Evolutionary conservation across 2,888 invertebrate genomes (phyloP).

Genomic region (Monochamus alternatus): DNA sequence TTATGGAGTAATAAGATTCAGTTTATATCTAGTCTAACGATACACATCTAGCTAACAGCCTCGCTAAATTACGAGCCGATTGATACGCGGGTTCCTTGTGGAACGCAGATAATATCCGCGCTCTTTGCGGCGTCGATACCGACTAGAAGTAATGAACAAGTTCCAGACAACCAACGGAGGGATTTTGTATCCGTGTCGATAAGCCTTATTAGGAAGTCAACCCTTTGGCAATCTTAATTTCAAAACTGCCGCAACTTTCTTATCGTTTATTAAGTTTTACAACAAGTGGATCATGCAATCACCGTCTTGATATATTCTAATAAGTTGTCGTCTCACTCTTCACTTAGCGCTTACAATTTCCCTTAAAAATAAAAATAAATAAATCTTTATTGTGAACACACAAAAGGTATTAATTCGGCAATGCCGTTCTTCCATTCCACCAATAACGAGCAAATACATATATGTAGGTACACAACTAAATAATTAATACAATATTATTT

Average conservation of each 20-base stretch:
- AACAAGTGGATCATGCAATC: too few species aligned
- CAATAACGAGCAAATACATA: too few species aligned
- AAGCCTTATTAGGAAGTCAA: constrained; percentile 23
- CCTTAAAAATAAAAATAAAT: too few species aligned
- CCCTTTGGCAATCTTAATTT: constrained; percentile 15
- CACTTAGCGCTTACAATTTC: too few species aligned
- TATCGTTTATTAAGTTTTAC: too few species aligned
- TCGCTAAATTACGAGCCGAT: constrained; percentile 21
- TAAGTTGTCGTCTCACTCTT: too few species aligned
- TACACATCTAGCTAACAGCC: constrained; percentile 15
- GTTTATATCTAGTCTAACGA: constrained; percentile 17
- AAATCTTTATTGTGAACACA: too few species aligned
- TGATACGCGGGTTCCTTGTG: constrained; percentile 21
- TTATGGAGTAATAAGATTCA: constrained; percentile 13
- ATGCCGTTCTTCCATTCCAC: too few species aligned
- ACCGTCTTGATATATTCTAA: too few species aligned
- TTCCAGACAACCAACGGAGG: constrained; percentile 18
- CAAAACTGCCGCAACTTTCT: background rate
- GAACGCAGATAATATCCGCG: constrained; percentile 26
- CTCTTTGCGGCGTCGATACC: constrained; percentile 7
- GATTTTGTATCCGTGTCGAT: constrained; percentile 14
- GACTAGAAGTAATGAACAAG: constrained; percentile 17
- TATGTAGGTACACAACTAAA: too few species aligned
- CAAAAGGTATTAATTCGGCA: too few species aligned
- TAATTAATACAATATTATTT: too few species aligned